A percentile compares a stretch with the other conserved stretches of the same genome.
Evolutionary conservation across 2,888 invertebrate genomes (phyloP).

Genomic region (Cactoblastis cactorum): DNA sequence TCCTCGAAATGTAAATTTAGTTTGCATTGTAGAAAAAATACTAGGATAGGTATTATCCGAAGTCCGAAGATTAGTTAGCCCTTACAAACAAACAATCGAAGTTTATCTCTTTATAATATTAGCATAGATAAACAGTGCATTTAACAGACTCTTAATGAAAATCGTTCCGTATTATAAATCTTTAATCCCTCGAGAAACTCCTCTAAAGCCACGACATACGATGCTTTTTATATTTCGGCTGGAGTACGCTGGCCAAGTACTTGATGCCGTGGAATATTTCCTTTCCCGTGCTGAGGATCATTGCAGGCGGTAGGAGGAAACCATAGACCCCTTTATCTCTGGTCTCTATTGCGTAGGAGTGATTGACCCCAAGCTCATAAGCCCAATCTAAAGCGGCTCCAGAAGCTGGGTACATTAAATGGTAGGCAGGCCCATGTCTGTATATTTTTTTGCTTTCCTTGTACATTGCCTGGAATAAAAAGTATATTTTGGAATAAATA

Average conservation of each 20-base stretch:
- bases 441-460: slow-evolving; percentile 27
- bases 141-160: too few relatives aligned
- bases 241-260: slow-evolving; percentile 26
- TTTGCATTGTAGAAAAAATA: too few relatives aligned
- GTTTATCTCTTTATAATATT: too few relatives aligned
- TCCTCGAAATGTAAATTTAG: too few relatives aligned
- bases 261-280: slow-evolving; percentile 32
- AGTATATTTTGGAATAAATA: too few relatives aligned
- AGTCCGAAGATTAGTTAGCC: too few relatives aligned
- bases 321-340: slow-evolving; percentile 30
- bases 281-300: slow-evolving; percentile 32
- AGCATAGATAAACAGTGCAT: too few relatives aligned
- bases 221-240: background rate
- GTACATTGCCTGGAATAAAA: slow-evolving; percentile 35
- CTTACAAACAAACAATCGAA: too few relatives aligned
- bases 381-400: slow-evolving; percentile 39
- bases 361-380: slow-evolving; percentile 30
- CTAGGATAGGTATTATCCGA: too few relatives aligned
- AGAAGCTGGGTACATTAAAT: slow-evolving; percentile 32
- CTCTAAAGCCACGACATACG: slow-evolving; percentile 15
- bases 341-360: slow-evolving; percentile 33
- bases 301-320: slow-evolving; percentile 32
- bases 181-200: background rate
- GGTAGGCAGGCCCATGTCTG: slow-evolving; percentile 29
- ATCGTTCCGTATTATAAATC: background rate